Conservation (phyloP, 2,797 vertebrate genomes). For the Alosa sapidissima region DNA sequence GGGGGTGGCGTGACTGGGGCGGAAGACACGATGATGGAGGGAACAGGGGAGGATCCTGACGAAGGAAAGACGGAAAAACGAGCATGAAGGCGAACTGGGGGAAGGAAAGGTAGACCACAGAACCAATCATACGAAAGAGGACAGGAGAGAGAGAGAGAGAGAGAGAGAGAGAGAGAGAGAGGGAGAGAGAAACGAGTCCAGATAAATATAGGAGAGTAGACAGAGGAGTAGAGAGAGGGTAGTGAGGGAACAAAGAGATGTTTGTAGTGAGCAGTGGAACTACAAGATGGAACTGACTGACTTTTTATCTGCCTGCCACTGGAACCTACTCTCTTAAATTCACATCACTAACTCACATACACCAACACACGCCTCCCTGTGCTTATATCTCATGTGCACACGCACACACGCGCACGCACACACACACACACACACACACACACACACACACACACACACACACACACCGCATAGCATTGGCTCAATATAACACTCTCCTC, state of each 20-base stretch:
- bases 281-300: not conserved
- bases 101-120: not conserved
- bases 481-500: not conserved
- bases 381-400: too few relatives aligned
- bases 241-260: not conserved
- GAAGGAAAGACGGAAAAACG: not conserved
- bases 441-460: too few relatives aligned
- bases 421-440: not conserved
- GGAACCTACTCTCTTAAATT: not conserved
- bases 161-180: not conserved
- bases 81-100: not conserved
- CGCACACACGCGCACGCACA: not conserved
- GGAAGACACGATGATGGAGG: constrained; percentile 55
- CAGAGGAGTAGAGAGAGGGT: not conserved
- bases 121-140: not conserved
- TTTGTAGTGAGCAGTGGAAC: not conserved
- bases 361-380: not conserved
- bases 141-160: constrained; percentile 10
- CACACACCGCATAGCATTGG: too few relatives aligned
- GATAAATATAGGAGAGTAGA: constrained; percentile 9
- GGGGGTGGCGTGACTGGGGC: constrained; percentile 46
- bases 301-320: not conserved
- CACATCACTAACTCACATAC: not conserved
- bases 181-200: constrained; percentile 37
- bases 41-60: constrained; percentile 63